A percentile compares a stretch with the other conserved stretches of the same genome.
phyloP scores from a whole-genome alignment of 2,797 vertebrate species.

The Cirrhinus mrigala region DNA sequence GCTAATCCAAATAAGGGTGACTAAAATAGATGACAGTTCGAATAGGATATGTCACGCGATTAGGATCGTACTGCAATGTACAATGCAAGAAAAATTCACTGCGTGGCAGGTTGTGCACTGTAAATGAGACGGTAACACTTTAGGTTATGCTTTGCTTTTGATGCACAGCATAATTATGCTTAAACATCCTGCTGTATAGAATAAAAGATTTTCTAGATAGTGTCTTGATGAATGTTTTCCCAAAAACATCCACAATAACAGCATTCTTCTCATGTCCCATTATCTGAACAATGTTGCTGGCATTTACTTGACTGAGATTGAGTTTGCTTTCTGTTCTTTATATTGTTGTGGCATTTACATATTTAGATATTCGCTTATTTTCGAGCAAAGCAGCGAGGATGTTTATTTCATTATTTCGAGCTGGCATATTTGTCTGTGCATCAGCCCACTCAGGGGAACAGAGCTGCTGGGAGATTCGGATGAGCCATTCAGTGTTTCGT shows the following conservation, averaged over 20 bases:
- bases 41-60: background rate
- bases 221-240: background rate
- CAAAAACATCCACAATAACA: background rate
- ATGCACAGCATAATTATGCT: background rate
- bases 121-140: background rate
- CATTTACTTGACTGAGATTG: constrained; percentile 6
- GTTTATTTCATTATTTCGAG: constrained; percentile 37
- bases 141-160: background rate
- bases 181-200: background rate
- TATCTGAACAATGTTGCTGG: constrained; percentile 3
- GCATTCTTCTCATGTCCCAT: constrained; percentile 8
- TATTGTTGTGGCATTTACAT: constrained; percentile 36
- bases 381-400: background rate
- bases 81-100: background rate
- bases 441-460: constrained; percentile 32
- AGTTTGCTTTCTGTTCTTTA: constrained; percentile 5
- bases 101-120: background rate
- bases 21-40: background rate
- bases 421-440: constrained; percentile 37
- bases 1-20: background rate
- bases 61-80: background rate
- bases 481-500: constrained; percentile 39
- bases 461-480: constrained; percentile 27
- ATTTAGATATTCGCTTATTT: constrained; percentile 9
- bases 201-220: background rate